Conservation (phyloP, 2,888 invertebrate species). For the Coecobrya sp. region DNA sequence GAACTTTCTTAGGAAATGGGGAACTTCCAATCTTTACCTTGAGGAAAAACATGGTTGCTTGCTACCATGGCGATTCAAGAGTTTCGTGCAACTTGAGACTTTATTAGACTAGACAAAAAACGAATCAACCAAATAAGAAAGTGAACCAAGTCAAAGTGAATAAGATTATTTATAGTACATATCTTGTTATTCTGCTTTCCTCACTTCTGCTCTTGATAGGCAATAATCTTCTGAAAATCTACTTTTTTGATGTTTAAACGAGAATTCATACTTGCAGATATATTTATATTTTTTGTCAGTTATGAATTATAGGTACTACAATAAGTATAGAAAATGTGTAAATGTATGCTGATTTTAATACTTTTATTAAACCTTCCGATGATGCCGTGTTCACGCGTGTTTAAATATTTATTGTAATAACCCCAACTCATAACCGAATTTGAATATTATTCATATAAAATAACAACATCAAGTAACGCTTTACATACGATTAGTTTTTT, state of each 20-base stretch:
- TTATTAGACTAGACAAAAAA: background rate
- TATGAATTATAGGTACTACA: too few relatives aligned
- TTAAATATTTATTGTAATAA: background rate
- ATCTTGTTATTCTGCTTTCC: slow-evolving; percentile 84
- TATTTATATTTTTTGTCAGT: too few relatives aligned
- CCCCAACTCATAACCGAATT: background rate
- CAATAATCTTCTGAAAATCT: slow-evolving; percentile 75
- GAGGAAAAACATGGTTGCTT: background rate
- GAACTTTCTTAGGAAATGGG: background rate
- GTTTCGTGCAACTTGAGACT: slow-evolving; percentile 56
- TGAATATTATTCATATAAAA: background rate
- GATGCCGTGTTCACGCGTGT: background rate
- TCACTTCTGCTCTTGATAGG: slow-evolving; percentile 85
- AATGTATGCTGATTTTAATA: too few relatives aligned
- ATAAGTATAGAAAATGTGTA: too few relatives aligned
- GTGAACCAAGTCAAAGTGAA: background rate
- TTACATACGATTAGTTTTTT: background rate
- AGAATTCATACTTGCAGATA: too few relatives aligned
- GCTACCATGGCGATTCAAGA: slow-evolving; percentile 14
- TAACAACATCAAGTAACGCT: background rate
- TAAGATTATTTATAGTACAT: too few relatives aligned
- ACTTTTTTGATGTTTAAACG: background rate
- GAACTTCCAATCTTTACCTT: background rate
- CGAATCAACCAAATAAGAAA: background rate
- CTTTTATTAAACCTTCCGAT: background rate